Percentiles rank a stretch among this genome's conserved stretches.
Evolutionary conservation across 2,888 invertebrate species (phyloP).

Genomic region (Agrotis puta): DNA sequence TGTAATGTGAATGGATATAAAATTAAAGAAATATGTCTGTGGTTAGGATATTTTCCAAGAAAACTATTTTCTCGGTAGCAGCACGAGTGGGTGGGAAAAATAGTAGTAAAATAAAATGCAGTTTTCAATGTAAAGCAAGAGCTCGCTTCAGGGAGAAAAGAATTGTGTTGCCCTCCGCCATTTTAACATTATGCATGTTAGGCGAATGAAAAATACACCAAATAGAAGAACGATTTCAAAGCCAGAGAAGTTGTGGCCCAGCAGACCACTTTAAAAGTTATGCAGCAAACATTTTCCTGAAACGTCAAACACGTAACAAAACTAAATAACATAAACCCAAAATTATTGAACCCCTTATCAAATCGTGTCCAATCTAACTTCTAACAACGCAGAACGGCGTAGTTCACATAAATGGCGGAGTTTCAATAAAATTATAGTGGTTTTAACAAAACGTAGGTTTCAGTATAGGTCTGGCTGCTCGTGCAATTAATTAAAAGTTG

Average conservation of each 20-base stretch:
- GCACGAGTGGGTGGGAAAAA: neutral
- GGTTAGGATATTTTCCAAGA: conserved; percentile 19
- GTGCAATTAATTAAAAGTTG: conserved; percentile 76
- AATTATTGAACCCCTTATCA: conserved; percentile 35
- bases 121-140: neutral
- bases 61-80: neutral
- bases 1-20: neutral
- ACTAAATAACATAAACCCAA: conserved; percentile 23
- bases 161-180: neutral
- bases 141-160: neutral
- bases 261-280: neutral
- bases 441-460: conserved; percentile 45
- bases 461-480: conserved; percentile 43
- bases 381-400: conserved; percentile 1
- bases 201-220: conserved; percentile 1
- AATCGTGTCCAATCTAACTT: conserved; percentile 26
- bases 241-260: no score
- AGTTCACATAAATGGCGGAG: conserved; percentile 22
- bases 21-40: conserved; percentile 3
- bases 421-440: conserved; percentile 27
- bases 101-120: neutral
- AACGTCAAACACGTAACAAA: conserved; percentile 26
- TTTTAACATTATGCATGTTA: conserved; percentile 4
- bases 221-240: neutral
- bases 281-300: conserved; percentile 21